phyloP scores from a whole-genome alignment of 2,888 invertebrate genomes.

The Pinctada fucata region DNA sequence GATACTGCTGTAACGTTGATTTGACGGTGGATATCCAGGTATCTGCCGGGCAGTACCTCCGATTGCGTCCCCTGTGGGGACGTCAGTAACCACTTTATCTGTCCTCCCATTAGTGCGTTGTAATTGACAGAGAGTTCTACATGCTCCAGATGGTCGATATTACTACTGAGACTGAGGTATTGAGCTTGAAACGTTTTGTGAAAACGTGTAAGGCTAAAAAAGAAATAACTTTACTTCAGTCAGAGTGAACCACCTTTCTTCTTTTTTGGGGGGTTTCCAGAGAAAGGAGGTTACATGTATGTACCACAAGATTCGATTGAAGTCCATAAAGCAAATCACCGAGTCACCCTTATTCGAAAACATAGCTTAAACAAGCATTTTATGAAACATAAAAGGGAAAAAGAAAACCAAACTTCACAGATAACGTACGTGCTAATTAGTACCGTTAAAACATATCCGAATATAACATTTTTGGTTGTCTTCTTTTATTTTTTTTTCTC shows the following conservation, averaged over 20 bases:
- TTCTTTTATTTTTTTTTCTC: too few species aligned
- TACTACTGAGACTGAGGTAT: neutral
- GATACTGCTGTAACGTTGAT: constrained; percentile 7
- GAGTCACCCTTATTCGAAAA: too few species aligned
- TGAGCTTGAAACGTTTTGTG: neutral
- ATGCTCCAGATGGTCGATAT: neutral
- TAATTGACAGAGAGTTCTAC: neutral
- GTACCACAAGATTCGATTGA: too few species aligned
- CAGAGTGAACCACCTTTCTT: neutral
- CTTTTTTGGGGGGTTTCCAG: too few species aligned
- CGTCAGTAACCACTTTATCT: constrained; percentile 5
- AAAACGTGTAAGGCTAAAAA: neutral
- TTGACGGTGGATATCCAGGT: neutral
- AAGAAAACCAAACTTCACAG: too few species aligned
- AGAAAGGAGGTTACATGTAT: too few species aligned
- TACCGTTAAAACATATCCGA: too few species aligned
- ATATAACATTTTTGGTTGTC: too few species aligned
- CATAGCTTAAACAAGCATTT: too few species aligned
- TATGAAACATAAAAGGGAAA: too few species aligned
- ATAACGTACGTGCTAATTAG: too few species aligned
- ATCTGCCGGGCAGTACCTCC: constrained; percentile 1
- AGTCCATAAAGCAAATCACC: too few species aligned
- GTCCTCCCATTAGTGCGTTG: neutral
- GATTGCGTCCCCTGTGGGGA: constrained; percentile 7
- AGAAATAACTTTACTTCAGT: neutral